Base-by-base conservation (phyloP, 2,113 vertebrate species). In the Lampris megalopsis region DNA sequence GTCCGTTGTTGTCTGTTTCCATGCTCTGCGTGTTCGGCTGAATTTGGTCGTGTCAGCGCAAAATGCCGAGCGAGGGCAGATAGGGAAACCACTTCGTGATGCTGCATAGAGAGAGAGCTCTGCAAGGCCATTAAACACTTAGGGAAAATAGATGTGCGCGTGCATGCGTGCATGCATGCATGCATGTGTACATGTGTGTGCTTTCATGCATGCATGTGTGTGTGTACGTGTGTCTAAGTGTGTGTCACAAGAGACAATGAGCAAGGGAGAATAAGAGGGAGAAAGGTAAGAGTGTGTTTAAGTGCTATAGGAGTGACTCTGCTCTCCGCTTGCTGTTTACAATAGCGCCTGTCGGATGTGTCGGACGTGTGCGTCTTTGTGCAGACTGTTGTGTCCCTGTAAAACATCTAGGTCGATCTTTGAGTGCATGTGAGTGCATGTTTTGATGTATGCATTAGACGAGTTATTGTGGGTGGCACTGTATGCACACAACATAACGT, bases 371-470 rank as follows among this genome's bases (percentile, higher is more conserved):
- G 74, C 68, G 66, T 63, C 48, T 62, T 66, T 79, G 56, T 75
- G 11, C 10, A 71, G 66, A 77, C 83, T 80, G 77, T 85, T 68
- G 54, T 73, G 56, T 69, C 77, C 74, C 67, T 86, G 76, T 86
- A 74, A 75, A 84, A 88, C 89, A 92, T 91, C 79, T 91, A 87
- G 90, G 91, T 91, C 86, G 79, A 80, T 88, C 73, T 86, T 73
- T 75, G 54, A 85, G 80, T 77, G 80, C 83, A 82, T 76, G 83
- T 86, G 83, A 86, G 81, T 83, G 86, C 77, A 69, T 87, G 83
- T 81, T 66, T 62, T 67, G 88, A 83, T 90, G 84, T 84, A 88
- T 87, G 79, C 72, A 77, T 83, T 7, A 79, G 79, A 79, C 78
- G 37, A 62, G 76, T 76, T 54, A 83, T 87, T 89, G 84, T 89